Conservation (phyloP, 2,797 vertebrate genomes). For the Vultur gryphus region DNA sequence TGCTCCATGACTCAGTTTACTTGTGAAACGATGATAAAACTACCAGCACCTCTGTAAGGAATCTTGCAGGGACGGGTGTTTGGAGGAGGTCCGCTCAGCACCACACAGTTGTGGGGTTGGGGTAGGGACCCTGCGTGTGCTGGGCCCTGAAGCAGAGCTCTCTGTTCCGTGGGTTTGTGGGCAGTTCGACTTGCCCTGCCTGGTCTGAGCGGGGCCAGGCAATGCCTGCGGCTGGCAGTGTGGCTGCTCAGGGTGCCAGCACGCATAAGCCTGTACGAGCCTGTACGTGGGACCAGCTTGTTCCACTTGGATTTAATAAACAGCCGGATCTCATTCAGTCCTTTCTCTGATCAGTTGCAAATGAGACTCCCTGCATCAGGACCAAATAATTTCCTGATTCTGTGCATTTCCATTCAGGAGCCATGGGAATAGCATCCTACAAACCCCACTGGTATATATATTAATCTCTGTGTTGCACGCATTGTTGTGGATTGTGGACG, state of each 20-base stretch:
- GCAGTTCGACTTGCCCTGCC: not conserved
- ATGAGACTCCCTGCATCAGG: not conserved
- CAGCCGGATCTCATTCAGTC: not conserved
- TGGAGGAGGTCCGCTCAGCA: not conserved
- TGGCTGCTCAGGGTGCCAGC: not conserved
- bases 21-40: not conserved
- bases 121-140: not conserved
- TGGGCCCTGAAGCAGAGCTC: not conserved
- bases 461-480: not conserved
- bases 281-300: not conserved
- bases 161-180: fast-evolving
- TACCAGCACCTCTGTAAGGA: not conserved
- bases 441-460: not conserved
- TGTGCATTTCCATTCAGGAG: not conserved
- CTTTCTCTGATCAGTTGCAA: not conserved
- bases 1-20: not conserved
- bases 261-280: fast-evolving
- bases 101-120: not conserved
- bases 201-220: not conserved
- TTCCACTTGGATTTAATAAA: not conserved
- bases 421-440: not conserved
- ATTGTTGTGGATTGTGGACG: not conserved
- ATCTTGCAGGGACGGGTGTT: not conserved
- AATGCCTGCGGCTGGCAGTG: not conserved
- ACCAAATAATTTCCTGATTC: not conserved